Evolutionary conservation across 2,797 vertebrate species (phyloP).

Genomic region (Ispidina lecontei): DNA sequence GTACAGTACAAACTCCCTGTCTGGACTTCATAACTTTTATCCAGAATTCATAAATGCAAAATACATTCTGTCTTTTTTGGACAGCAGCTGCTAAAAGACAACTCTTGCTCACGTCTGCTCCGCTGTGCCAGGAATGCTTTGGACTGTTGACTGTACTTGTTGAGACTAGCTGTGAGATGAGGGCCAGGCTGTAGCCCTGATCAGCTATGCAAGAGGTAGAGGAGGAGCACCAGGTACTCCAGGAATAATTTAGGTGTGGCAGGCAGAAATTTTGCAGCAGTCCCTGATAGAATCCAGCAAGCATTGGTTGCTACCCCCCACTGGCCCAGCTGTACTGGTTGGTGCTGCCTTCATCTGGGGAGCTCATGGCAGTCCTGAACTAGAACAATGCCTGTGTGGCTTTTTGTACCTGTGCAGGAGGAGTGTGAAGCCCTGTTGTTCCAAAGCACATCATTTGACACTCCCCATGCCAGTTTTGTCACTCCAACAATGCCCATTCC

Average conservation of each 20-base stretch:
- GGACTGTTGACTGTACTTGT: conserved; percentile 25
- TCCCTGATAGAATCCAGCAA: background rate
- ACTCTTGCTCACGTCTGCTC: background rate
- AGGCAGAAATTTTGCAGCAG: background rate
- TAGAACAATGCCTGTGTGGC: background rate
- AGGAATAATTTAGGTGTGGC: conserved; percentile 35
- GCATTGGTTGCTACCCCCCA: background rate
- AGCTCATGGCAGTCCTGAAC: background rate
- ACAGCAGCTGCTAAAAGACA: background rate
- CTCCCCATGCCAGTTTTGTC: background rate
- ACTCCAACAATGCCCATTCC: background rate
- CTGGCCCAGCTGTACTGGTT: background rate
- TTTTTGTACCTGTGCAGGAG: background rate
- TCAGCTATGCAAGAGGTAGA: conserved; percentile 2
- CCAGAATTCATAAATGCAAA: background rate
- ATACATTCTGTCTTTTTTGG: background rate
- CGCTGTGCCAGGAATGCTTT: background rate
- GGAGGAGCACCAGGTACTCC: conserved; percentile 42
- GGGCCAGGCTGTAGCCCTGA: background rate
- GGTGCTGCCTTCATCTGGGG: conserved; percentile 8
- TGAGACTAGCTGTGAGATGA: conserved; percentile 9
- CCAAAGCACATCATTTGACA: background rate
- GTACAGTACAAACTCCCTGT: background rate
- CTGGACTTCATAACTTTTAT: background rate
- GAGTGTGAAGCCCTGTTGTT: background rate